These are phyloP conservation scores for Austrolebias charrua DNA, from an alignment of 2,797 vertebrate species.

Conservation along the genomic window DNA sequence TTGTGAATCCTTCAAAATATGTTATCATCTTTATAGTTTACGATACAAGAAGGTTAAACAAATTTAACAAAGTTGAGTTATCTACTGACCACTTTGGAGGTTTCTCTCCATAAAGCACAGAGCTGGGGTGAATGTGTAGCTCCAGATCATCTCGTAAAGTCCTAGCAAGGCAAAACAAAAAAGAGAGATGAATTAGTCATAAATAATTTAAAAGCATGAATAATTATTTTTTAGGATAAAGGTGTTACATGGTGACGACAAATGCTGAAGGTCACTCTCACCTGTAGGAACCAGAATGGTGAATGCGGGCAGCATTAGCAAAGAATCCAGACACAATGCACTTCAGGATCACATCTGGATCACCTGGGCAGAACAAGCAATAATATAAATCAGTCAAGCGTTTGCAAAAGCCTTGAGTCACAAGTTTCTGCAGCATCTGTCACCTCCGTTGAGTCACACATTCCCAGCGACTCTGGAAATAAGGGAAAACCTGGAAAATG, in stretches of 20 bases:
- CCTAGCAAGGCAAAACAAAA: slow-evolving; percentile 67
- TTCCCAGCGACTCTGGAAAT: neutral
- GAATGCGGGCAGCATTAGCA: slow-evolving; percentile 94
- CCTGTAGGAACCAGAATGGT: slow-evolving; percentile 96
- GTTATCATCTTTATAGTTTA: no score
- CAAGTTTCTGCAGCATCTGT: neutral
- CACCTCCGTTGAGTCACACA: fast-evolving
- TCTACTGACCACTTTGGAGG: slow-evolving; percentile 91
- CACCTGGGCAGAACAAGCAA: slow-evolving; percentile 77
- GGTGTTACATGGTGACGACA: no score
- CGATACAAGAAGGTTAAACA: no score
- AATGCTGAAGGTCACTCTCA: slow-evolving; percentile 42
- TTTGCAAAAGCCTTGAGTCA: neutral
- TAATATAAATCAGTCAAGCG: neutral
- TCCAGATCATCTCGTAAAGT: slow-evolving; percentile 96
- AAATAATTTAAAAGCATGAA: neutral
- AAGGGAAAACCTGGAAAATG: no score
- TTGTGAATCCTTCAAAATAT: no score
- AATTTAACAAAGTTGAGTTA: neutral
- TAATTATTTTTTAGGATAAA: neutral
- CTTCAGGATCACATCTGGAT: slow-evolving; percentile 93
- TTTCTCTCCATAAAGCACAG: slow-evolving; percentile 94
- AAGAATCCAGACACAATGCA: slow-evolving; percentile 98
- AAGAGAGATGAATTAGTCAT: neutral
- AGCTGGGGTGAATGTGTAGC: slow-evolving; percentile 95